Conservation (phyloP, 2,113 vertebrate species). For the Forbesichthys papilliferus region DNA sequence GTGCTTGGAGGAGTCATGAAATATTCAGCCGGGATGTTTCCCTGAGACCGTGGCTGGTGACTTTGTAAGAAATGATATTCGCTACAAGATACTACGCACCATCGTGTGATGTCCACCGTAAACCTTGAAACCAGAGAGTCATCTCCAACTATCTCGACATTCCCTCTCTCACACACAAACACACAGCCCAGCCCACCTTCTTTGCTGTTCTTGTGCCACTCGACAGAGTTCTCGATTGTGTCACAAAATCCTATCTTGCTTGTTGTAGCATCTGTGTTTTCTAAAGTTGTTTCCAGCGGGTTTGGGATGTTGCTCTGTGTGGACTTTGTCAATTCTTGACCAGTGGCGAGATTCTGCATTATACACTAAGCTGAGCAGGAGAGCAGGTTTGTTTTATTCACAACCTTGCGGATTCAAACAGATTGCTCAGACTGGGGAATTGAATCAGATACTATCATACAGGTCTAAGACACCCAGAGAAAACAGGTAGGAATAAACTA, state of each 20-base stretch:
- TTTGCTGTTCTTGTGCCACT: conserved; percentile 31
- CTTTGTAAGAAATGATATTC: conserved; percentile 85
- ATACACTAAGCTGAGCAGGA: conserved; percentile 75
- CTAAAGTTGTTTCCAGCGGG: conserved; percentile 70
- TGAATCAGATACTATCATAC: conserved; percentile 69
- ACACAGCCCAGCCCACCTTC: conserved; percentile 50
- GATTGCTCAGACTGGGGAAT: conserved; percentile 72
- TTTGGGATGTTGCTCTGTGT: conserved; percentile 66
- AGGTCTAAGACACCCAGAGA: conserved; percentile 72
- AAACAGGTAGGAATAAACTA: conserved; percentile 78
- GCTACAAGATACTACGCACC: conserved; percentile 1
- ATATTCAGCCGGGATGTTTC: conserved; percentile 92
- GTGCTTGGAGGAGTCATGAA: conserved; percentile 96
- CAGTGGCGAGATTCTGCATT: conserved; percentile 78
- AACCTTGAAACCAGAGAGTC: conserved; percentile 36
- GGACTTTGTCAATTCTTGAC: conserved; percentile 78
- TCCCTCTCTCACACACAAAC: conserved; percentile 27
- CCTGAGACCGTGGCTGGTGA: conserved; percentile 92
- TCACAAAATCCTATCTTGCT: conserved; percentile 43
- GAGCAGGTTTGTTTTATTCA: conserved; percentile 79
- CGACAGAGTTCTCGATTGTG: conserved; percentile 8
- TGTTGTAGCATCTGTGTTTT: conserved; percentile 37
- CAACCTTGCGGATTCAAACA: conserved; percentile 75
- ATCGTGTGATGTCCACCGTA: conserved; percentile 49
- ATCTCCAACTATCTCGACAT: neutral